Evolutionary conservation across 2,888 invertebrate species (phyloP), one percentile per base, ranked within the genome.

Genomic region (Epinotia ramella): DNA sequence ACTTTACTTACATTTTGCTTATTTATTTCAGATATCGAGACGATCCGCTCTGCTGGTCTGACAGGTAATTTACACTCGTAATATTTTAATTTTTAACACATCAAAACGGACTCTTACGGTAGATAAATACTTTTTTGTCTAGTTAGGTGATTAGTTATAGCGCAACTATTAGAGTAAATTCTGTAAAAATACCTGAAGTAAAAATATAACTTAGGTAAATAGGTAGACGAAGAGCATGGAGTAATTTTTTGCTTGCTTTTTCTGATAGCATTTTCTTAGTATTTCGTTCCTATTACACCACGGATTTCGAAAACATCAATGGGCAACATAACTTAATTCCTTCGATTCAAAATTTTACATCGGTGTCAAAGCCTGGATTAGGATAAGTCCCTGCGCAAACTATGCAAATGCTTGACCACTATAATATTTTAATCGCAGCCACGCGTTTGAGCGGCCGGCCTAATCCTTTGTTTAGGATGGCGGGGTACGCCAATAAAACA

Each of bases 21-120:
- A 87, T 91, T 89, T 84, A 85, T 96, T 96, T 79, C 96, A 98
- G 98, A 95, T 98, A 98, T 91, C 96, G 98, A 80, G 98, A 98
- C 81, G 98, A 98, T 82, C 96, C 97, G 24, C 95, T 98, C 67
- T 98, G 98, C 92, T 98, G 98, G 98, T 96, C 97, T 69, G 98
- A 98, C 94, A 96, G 98, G 98, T 98, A 95, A 9, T 40, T 40
- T 40, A 9, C 9, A 40, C 40, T 9, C 9, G 40, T 9, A 40
- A 40, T 40, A 9, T 7, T 40, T 40, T 40, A 40, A 7, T 9
- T 40, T 40, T 40, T 7, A 40, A 9, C 40, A 40, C 9, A 6
- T 33, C 33, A 33, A 33, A 33, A 33, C 40, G 40, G 40, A 9
- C 9, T 9, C 40, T 9, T 40, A 33, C 5, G 6, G 6, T 33